Percentiles rank a stretch among this genome's conserved stretches.
These are phyloP conservation scores for Calyptomena viridis DNA, from an alignment of 2,113 vertebrate genomes.

Conservation along the genomic window DNA sequence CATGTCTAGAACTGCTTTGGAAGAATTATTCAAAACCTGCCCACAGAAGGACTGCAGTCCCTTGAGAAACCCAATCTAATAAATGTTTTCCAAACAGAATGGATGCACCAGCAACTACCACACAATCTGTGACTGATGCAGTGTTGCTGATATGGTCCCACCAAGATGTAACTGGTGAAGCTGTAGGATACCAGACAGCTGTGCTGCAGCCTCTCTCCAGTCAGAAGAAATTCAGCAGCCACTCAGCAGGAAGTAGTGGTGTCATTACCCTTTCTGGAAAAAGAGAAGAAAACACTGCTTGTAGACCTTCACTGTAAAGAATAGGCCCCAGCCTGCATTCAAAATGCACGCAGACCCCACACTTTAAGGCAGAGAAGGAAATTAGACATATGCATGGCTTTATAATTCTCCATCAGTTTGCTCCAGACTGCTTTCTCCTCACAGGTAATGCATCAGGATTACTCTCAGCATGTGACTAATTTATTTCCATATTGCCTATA, in stretches of 20 bases:
- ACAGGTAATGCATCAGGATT: neutral
- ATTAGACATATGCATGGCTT: neutral
- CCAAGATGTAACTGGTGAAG: neutral
- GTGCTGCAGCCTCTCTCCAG: neutral
- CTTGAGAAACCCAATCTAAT: neutral
- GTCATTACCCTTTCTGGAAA: neutral
- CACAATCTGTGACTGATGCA: neutral
- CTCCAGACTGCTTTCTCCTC: neutral
- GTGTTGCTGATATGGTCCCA: neutral
- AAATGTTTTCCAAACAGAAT: neutral
- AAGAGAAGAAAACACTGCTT: neutral
- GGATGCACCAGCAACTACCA: neutral
- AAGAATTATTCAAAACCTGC: neutral
- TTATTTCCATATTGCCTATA: neutral
- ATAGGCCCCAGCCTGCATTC: neutral
- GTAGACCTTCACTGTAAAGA: neutral
- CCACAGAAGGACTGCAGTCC: neutral
- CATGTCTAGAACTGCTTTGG: neutral
- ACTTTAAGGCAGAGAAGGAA: neutral
- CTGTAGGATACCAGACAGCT: rapidly evolving
- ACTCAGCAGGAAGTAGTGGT: neutral
- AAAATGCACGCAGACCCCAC: neutral
- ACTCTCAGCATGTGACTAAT: neutral
- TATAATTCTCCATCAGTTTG: neutral
- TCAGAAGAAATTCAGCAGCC: neutral